Base-by-base conservation (phyloP, 2,888 invertebrate genomes). In the Ophioninae sp. region DNA sequence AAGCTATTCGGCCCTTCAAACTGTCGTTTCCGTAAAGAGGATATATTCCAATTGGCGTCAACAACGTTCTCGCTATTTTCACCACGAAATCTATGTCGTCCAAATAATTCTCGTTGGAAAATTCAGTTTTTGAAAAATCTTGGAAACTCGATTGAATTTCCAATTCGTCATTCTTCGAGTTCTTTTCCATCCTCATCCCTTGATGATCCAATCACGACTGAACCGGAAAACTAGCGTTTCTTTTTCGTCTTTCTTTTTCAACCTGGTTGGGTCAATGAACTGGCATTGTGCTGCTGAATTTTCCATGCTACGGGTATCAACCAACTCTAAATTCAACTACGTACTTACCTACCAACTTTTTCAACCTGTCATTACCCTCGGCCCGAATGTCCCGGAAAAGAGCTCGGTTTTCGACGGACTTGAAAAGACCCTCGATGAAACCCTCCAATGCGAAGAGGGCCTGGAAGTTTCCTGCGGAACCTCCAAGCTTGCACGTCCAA, bases 1-100 rank as follows among this genome's bases (percentile, higher is more conserved):
- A 85, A 2, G 87, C 79, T 3, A 87, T 68, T 30, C 83, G 85
- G 20, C 86, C 87, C 0, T 61, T 44, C 1, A 73, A 1, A 6
- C 81, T 87, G 6, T 89, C 87, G 67, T 87, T 87, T 3, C 88
- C 88, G 81, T 88, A 86, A 0, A 91, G 84, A 0, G 92, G 92
- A 90, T 91, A 92, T 69, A 92, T 90, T 7, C 91, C 92, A 6
- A 91, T 85, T 0, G 91, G 91, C 5, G 88, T 90, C 44, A 92
- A 75, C 6, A 92, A 82, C 0, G 85, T 88, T 56, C 88, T 87
- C 0, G 91, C 89, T 1, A 91, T 88, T 7, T 80, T 84, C 0
- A 91, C 86, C 10, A 89, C 89, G 78, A 89, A 92, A 72, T 90
- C 89, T 5, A 87, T 85, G 58, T 91, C 91, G 0, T 76, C 41